Evolutionary conservation across 2,797 vertebrate species (phyloP).

Genomic region (Spatula versicolor): DNA sequence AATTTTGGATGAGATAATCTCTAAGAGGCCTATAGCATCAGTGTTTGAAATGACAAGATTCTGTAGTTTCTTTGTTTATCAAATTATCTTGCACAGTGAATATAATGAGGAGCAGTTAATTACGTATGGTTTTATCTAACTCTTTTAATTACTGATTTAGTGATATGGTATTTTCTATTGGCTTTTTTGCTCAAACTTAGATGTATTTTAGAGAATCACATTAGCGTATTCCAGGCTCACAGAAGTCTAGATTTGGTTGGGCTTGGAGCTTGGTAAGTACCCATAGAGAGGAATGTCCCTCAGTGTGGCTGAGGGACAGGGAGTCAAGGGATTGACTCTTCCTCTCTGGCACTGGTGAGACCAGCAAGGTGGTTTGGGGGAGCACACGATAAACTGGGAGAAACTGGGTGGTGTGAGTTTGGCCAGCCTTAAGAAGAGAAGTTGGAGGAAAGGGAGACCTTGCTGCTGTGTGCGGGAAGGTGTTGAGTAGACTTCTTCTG

Average conservation of each 20-base stretch:
- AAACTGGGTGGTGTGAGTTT: neutral
- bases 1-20: neutral
- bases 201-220: neutral
- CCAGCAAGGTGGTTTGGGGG: neutral
- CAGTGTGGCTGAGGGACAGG: neutral
- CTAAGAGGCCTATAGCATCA: neutral
- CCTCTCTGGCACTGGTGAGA: neutral
- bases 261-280: neutral
- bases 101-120: neutral
- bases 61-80: neutral
- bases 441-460: neutral
- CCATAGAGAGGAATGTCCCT: neutral
- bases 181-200: neutral
- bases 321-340: neutral
- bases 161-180: neutral
- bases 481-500: neutral
- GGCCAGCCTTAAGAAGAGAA: neutral
- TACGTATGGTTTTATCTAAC: neutral
- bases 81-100: neutral
- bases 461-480: rapidly evolving
- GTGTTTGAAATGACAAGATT: neutral
- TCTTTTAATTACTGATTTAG: neutral
- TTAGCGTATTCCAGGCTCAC: neutral
- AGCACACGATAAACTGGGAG: rapidly evolving
- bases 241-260: neutral